Evolutionary conservation across 2,113 vertebrate species (phyloP), one percentile per base, ranked within the genome.

Genomic region (Tetrax tetrax): DNA sequence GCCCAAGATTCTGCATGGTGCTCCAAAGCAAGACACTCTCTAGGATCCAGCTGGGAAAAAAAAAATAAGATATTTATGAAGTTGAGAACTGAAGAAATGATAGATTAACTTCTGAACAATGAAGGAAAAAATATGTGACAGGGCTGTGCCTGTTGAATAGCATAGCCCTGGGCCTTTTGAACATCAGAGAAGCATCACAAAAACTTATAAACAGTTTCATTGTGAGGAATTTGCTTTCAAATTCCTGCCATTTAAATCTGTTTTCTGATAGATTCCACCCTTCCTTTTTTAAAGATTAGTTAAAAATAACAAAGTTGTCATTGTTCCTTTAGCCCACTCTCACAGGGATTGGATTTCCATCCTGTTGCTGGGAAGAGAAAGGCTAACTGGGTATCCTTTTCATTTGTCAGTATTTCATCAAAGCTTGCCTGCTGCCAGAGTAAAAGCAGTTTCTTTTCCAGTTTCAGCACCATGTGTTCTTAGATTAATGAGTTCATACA

Each of bases 71-170:
- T 66, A 28, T 75, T 93, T 94, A 57, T 9, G 4, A 71, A 14
- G 7, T 0, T 70, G 71, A 87, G 59, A 90, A 19, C 37, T 87
- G 72, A 68, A 27, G 60, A 78, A 10, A 75, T 83, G 88, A 89
- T 50, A 81, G 65, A 89, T 86, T 68, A 83, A 78, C 79, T 95
- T 89, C 38, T 71, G 88, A 96, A 96, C 90, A 97, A 89, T 93
- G 68, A 83, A 83, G 65, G 14, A 3, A 63, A 68, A 68, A 71
- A 80, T 27, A 38, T 13, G 22, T 41, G 59, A 20, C n/a, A 70
- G 87, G 47, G 75, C 68, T 66, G 57, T 81, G 68, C 51, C 79
- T 10, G 0, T 66, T 86, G 43, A 90, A 75, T 83, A 76, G 38
- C 64, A 31, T 89, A 66, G 95, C 92, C 81, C 61, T 37, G 14